Evolutionary conservation across 2,888 invertebrate species (phyloP), one percentile per base, ranked within the genome.

Genomic region (Lapara coniferarum): DNA sequence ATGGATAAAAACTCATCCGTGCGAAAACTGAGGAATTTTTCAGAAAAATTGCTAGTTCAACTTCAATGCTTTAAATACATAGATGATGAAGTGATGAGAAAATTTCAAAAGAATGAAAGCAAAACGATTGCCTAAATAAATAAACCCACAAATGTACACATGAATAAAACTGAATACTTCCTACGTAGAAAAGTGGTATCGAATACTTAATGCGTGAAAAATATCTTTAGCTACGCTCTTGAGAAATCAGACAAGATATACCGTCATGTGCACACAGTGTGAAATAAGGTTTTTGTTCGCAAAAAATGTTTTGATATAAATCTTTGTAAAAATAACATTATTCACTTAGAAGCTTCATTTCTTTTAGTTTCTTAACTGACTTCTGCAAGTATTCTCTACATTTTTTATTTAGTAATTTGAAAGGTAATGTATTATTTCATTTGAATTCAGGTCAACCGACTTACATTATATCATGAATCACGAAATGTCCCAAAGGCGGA

Each of bases 251-350:
- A 87, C 84, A 82, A 86, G 84, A 87, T 85, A 85, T 84, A 87
- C 82, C 75, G 84, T 74, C 84, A 81, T 90, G 92, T 87, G 89
- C 91, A 89, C 82, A 84, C 79, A 83, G 83, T 89, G 92, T 92
- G 92, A 92, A 92, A 92, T 92, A 85, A 89, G 89, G 78, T 91
- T 87, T 81, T 86, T 85, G 83, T 84, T 83, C 80, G 74, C 80
- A 84, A 84, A 85, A 83, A 83, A 83, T 84, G 78, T 80, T 80
- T 78, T 84, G 77, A 79, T 81, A 85, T 81, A 81, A 82, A 75
- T 76, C 78, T 78, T 74, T 80, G 77, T 77, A 75, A 77, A 76
- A 77, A 78, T 76, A 72, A 73, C 71, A 74, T 75, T 75, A 72
- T 73, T 76, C 75, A 74, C 67, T 49, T 69, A 69, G 59, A 70